phyloP scores from a whole-genome alignment of 1,140 invertebrate species.

The Drosophila ficusphila region DNA sequence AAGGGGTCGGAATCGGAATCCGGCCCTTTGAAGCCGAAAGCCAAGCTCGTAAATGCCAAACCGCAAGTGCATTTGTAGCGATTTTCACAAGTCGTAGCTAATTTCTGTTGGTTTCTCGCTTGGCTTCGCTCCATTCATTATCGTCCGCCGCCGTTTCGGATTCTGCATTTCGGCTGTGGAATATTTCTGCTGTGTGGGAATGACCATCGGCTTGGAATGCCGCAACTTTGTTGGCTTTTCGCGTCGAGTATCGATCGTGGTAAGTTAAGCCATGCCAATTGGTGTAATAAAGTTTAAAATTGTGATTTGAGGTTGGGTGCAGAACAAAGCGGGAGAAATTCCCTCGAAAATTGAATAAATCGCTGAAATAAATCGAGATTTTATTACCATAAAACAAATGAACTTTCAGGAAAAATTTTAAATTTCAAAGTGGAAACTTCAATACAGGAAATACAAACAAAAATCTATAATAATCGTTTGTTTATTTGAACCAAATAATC shows the following conservation, averaged over 20 bases:
- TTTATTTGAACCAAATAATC: too few species aligned
- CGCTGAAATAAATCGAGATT: too few species aligned
- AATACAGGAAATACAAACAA: too few species aligned
- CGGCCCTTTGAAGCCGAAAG: slow-evolving; percentile 53
- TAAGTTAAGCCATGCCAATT: slow-evolving; percentile 3
- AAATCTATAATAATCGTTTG: too few species aligned
- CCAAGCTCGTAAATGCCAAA: slow-evolving; percentile 72
- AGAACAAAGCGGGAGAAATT: too few species aligned
- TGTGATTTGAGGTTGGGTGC: not conserved
- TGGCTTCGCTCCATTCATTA: slow-evolving; percentile 58
- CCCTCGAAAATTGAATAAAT: too few species aligned
- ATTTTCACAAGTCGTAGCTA: slow-evolving; percentile 78
- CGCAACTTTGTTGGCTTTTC: slow-evolving; percentile 10
- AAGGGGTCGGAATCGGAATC: not conserved
- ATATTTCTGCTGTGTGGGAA: slow-evolving; percentile 75
- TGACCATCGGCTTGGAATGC: slow-evolving; percentile 37
- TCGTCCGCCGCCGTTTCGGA: slow-evolving; percentile 28
- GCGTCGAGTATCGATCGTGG: not conserved
- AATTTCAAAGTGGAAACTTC: too few species aligned
- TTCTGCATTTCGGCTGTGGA: slow-evolving; percentile 62
- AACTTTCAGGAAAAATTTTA: too few species aligned
- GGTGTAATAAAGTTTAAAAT: slow-evolving; percentile 1
- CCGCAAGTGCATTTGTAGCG: slow-evolving; percentile 80
- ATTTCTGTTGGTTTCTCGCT: slow-evolving; percentile 76
- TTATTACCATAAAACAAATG: too few species aligned